Evolutionary conservation across 2,797 vertebrate genomes (phyloP).

Genomic region (Lagothrix lagotricha): DNA sequence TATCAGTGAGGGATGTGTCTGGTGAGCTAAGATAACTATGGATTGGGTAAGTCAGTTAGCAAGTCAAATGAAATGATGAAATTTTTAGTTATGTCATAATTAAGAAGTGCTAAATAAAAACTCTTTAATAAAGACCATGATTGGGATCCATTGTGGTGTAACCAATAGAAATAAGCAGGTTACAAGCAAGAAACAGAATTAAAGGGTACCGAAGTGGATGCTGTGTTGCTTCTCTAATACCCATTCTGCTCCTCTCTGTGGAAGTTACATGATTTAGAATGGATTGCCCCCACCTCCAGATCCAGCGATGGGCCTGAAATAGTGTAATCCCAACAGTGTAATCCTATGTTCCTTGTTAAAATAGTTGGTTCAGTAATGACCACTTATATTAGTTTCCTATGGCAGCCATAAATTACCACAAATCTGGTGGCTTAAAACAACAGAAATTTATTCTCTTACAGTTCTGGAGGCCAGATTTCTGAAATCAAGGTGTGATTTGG

Average conservation of each 20-base stretch:
- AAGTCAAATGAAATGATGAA: background rate
- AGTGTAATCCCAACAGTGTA: background rate
- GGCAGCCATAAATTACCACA: background rate
- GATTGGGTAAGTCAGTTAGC: background rate
- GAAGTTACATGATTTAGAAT: background rate
- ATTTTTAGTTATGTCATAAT: background rate
- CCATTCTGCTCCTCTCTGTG: background rate
- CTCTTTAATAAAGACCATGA: background rate
- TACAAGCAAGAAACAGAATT: background rate
- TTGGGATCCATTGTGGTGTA: background rate
- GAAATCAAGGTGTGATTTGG: background rate
- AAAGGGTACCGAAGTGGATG: background rate
- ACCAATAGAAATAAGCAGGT: background rate
- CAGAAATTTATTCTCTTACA: background rate
- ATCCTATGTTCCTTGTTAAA: background rate
- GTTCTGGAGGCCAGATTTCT: background rate
- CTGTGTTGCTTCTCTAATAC: background rate
- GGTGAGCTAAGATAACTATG: background rate
- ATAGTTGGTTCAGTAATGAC: background rate
- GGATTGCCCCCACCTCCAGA: background rate
- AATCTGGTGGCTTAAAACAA: background rate
- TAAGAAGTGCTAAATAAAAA: background rate
- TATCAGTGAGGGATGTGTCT: background rate
- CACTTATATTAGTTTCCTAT: background rate
- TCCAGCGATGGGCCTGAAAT: rapidly evolving